phyloP scores from a whole-genome alignment of 2,888 invertebrate species.

The Azorinus chamasolen region DNA sequence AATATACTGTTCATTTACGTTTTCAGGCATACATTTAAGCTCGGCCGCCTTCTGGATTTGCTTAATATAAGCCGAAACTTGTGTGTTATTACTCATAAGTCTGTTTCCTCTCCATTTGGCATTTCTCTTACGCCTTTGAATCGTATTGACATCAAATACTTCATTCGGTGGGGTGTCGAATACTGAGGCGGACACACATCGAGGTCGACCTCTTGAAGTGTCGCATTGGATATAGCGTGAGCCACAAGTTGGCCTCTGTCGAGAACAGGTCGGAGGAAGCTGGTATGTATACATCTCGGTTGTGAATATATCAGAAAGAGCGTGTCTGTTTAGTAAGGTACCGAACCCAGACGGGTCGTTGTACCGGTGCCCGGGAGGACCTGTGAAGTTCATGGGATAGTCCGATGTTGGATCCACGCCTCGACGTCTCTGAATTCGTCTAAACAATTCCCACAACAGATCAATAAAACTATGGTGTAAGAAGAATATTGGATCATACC shows the following conservation, averaged over 20 bases:
- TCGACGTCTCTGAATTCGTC: slow-evolving; percentile 64
- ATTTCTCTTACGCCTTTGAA: slow-evolving; percentile 7
- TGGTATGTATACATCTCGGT: slow-evolving; percentile 75
- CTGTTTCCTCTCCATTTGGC: too few species aligned
- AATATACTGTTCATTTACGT: slow-evolving; percentile 51
- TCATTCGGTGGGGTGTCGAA: slow-evolving; percentile 55
- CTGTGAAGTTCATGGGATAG: slow-evolving; percentile 68
- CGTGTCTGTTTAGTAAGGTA: slow-evolving; percentile 70
- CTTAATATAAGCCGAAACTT: slow-evolving; percentile 28
- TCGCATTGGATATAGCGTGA: slow-evolving; percentile 71
- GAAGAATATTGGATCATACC: slow-evolving; percentile 79
- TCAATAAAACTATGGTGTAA: slow-evolving; percentile 79
- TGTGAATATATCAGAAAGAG: slow-evolving; percentile 70
- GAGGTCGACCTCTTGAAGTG: slow-evolving; percentile 46
- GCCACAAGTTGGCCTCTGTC: slow-evolving; percentile 67
- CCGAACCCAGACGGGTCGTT: slow-evolving; percentile 74
- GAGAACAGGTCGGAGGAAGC: slow-evolving; percentile 73
- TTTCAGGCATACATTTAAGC: slow-evolving; percentile 53
- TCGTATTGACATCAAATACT: slow-evolving; percentile 38
- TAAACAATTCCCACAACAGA: slow-evolving; percentile 77
- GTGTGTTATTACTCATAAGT: slow-evolving; percentile 27
- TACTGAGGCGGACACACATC: slow-evolving; percentile 59
- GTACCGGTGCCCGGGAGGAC: slow-evolving; percentile 62
- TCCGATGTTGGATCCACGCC: slow-evolving; percentile 71
- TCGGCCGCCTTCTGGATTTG: slow-evolving; percentile 41